phyloP scores from a whole-genome alignment of 2,797 vertebrate species.

The Alauda arvensis region DNA sequence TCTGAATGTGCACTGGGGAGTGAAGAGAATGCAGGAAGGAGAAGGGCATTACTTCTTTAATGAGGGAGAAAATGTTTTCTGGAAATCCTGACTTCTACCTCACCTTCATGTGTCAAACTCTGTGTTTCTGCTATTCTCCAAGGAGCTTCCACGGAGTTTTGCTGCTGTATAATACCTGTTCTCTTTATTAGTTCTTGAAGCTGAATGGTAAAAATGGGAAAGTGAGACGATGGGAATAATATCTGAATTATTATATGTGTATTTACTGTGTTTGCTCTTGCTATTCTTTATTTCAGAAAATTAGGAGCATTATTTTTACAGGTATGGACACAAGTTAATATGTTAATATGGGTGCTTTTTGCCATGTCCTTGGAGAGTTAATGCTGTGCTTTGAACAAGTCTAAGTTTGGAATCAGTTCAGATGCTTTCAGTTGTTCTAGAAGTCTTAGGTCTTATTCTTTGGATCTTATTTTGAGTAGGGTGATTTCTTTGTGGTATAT shows the following conservation, averaged over 20 bases:
- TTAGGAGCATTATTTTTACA: background rate
- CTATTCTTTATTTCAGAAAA: background rate
- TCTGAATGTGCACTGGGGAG: background rate
- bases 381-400: background rate
- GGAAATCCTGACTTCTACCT: background rate
- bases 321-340: background rate
- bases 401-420: background rate
- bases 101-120: background rate
- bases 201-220: background rate
- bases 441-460: background rate
- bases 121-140: background rate
- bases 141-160: background rate
- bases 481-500: background rate
- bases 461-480: background rate
- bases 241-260: background rate
- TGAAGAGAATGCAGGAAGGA: background rate
- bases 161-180: background rate
- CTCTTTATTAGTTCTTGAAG: background rate
- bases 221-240: background rate
- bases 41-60: background rate
- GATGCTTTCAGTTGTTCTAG: background rate
- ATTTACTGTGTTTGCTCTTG: background rate
- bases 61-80: background rate
- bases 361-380: background rate
- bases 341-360: background rate